Evolutionary conservation across 2,797 vertebrate species (phyloP).

Genomic region (Channa striata): DNA sequence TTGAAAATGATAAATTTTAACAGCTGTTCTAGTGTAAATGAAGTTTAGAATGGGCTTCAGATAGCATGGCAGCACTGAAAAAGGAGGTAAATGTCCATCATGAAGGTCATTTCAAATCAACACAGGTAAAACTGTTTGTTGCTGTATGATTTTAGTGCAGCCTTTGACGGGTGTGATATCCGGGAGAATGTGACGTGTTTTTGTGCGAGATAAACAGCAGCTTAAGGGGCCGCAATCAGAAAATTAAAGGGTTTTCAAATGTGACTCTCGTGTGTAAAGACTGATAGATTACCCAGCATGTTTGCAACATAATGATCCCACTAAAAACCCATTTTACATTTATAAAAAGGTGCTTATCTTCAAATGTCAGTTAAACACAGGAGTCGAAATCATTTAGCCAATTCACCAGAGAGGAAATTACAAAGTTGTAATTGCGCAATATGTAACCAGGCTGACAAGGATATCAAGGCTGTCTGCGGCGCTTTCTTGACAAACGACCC

Average conservation of each 20-base stretch:
- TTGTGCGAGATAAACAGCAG: constrained; percentile 1
- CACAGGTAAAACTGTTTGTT: no score
- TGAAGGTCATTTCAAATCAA: no score
- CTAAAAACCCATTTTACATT: constrained; percentile 44
- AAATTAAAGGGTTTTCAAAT: constrained; percentile 4
- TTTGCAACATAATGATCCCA: constrained; percentile 31
- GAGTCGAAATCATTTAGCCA: constrained; percentile 41
- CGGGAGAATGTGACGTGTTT: constrained; percentile 1
- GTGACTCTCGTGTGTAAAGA: constrained; percentile 18
- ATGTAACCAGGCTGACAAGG: constrained; percentile 45
- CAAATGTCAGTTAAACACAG: constrained; percentile 57
- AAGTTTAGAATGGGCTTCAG: no score
- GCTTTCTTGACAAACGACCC: constrained; percentile 30
- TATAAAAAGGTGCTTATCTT: constrained; percentile 55
- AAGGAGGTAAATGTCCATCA: no score
- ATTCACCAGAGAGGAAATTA: constrained; percentile 56
- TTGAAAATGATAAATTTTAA: no score
- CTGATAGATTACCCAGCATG: constrained; percentile 24
- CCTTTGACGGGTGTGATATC: neutral
- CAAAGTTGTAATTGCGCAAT: constrained; percentile 25
- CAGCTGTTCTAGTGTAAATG: no score
- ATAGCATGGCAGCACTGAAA: no score
- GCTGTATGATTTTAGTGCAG: no score
- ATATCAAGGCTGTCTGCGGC: constrained; percentile 2
- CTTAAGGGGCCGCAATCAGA: neutral